A percentile compares a stretch with the other conserved stretches of the same genome.
phyloP scores from a whole-genome alignment of 2,113 vertebrate species.

The Catharus fuscescens region DNA sequence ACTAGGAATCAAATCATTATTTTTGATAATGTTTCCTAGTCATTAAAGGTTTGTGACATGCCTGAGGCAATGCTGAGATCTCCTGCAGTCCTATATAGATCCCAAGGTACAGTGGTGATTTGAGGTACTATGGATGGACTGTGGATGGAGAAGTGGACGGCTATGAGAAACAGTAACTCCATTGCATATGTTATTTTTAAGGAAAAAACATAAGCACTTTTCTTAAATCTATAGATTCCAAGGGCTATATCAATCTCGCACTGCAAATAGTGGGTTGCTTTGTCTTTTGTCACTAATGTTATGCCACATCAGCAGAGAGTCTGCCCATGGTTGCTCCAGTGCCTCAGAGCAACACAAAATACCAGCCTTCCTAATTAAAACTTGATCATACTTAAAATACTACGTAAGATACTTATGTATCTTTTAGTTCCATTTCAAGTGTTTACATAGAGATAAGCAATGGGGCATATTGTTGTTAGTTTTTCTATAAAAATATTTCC shows the following conservation, averaged over 20 bases:
- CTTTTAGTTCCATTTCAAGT: not conserved
- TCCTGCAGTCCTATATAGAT: not conserved
- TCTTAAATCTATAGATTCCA: not conserved
- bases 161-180: not conserved
- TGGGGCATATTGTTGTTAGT: not conserved
- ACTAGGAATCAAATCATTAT: not conserved
- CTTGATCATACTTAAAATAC: not conserved
- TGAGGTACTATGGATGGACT: not conserved
- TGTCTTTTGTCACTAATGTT: not conserved
- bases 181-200: not conserved
- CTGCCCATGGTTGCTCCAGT: rapidly evolving
- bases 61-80: not conserved
- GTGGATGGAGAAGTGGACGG: not conserved
- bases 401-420: not conserved
- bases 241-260: not conserved
- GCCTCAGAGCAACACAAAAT: not conserved
- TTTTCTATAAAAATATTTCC: not conserved
- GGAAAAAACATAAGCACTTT: not conserved
- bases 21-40: not conserved
- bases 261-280: not conserved
- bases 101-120: not conserved
- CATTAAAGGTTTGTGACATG: not conserved
- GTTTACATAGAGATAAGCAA: not conserved
- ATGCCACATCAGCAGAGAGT: not conserved
- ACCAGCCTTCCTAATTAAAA: not conserved